A percentile compares a stretch with the other conserved stretches of the same genome.
phyloP scores from a whole-genome alignment of 2,113 vertebrate species.

The Odocoileus virginianus region DNA sequence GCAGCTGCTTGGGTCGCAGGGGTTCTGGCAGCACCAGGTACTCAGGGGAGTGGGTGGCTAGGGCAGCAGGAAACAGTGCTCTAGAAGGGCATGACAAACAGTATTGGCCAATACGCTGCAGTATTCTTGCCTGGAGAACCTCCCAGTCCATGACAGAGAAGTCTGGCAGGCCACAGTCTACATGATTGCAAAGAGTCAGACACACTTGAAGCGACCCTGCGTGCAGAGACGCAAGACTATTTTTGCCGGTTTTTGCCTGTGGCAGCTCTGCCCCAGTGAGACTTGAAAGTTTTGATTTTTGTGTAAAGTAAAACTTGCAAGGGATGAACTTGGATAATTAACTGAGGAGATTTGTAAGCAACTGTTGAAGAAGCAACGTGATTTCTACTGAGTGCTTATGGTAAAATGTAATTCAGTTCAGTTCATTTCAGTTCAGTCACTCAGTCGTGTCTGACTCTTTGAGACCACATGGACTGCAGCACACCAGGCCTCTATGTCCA shows the following conservation, averaged over 20 bases:
- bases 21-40: neutral
- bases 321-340: too few relatives aligned
- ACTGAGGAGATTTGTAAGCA: too few relatives aligned
- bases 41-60: neutral
- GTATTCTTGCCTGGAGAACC: neutral
- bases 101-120: fast-evolving
- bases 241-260: neutral
- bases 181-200: neutral
- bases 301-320: neutral
- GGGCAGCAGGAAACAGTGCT: neutral
- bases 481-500: too few relatives aligned
- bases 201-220: neutral
- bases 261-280: neutral
- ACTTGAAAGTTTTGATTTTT: neutral
- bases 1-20: neutral
- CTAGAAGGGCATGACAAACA: neutral
- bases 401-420: too few relatives aligned
- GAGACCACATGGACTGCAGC: too few relatives aligned
- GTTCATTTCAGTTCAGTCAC: too few relatives aligned
- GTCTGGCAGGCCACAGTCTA: neutral
- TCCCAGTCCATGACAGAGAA: neutral
- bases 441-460: too few relatives aligned
- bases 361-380: too few relatives aligned
- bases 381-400: too few relatives aligned
- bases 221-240: neutral